Evolutionary conservation across 2,888 invertebrate species (phyloP), one percentile per base, ranked within the genome.

Genomic region (Drosophila mulleri): DNA sequence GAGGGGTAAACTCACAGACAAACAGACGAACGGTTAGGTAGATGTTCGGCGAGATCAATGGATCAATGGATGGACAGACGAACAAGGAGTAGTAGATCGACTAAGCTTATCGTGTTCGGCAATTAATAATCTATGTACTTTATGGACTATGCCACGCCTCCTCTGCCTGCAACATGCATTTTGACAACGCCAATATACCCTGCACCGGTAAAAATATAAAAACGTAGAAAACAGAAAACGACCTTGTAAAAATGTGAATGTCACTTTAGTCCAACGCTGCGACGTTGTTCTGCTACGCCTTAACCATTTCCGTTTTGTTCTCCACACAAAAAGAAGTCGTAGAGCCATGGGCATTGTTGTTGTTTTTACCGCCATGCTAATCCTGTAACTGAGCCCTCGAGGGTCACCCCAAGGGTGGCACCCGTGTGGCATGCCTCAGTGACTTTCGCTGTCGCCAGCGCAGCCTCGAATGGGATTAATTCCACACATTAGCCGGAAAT

Each of bases 401-500:
- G 78, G 78, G 62, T 72, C 67, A 29, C 63, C 54, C 66, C 9
- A 8, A 54, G 54, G 54, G 53, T 66, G 67, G 65, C 67, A 53
- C 64, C 59, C 23, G 54, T 54, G 54, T 41, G 73, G 57, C 69
- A 72, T 63, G 83, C 66, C 67, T 80, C 83, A 61, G 52, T 67
- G 79, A 72, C 83, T 75, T 66, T 58, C 71, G 57, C 72, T 58
- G 80, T 71, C 58, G 68, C 69, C 68, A 18, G 58, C 32, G 23
- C 52, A 41, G 42, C 29, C 35, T 42, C 42, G 54, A 62, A 52
- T 48, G 73, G 84, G 89, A 88, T 89, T 89, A 88, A 78, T 75
- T 70, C 76, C 81, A 79, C 80, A 75, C 85, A 88, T 89, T 89
- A 86, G 81, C 68, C 67, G 67, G 68, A 72, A 82, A 77, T 74